Evolutionary conservation across 2,797 vertebrate genomes (phyloP), one percentile per base, ranked within the genome.

Genomic region (Taeniopygia guttata): DNA sequence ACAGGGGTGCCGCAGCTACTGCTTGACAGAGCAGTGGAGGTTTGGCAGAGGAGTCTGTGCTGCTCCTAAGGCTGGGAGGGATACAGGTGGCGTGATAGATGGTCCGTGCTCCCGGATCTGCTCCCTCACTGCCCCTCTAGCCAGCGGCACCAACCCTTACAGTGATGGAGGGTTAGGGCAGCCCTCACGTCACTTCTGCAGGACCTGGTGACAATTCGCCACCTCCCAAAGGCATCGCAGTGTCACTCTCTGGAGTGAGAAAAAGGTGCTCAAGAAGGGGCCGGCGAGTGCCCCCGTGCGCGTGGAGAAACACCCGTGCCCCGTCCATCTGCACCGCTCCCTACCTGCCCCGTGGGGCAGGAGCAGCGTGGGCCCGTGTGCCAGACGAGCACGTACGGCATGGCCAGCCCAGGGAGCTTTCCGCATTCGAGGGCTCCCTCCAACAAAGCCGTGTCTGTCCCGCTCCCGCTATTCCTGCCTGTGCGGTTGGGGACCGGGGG

Each of bases 381-480:
- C 62, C 74, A 38, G 84, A 46, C 13, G 23, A 84, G 60, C 87
- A 69, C 25, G n/a, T 27, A 73, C 2, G 2, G 62, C 10, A 4
- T 13, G 45, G 32, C 5, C 27, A 9, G 45, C 36, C 40, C 45
- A 22, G 59, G 76, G n/a, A 49, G 29, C 58, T 54, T 34, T 19
- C 32, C 1, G 5, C 59, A 9, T 7, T 1, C 5, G 2, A 91
- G 68, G 60, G 62, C 69, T 95, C 77, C 79, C 72, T 74, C 18
- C 91, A 62, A 94, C 93, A 91, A 90, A 96, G 92, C 86, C 16
- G 1, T 68, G 77, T 68, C 90, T 90, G 69, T 93, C 75, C 79
- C 3, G 42, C 92, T 89, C 87, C 90, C 90, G 20, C 11, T 20
- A 40, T 60, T 76, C 21, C 93, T 79, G 91, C 49, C 78, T 2